Conservation (phyloP, 2,888 invertebrate species). For the Caenorhabditis parvicauda region DNA sequence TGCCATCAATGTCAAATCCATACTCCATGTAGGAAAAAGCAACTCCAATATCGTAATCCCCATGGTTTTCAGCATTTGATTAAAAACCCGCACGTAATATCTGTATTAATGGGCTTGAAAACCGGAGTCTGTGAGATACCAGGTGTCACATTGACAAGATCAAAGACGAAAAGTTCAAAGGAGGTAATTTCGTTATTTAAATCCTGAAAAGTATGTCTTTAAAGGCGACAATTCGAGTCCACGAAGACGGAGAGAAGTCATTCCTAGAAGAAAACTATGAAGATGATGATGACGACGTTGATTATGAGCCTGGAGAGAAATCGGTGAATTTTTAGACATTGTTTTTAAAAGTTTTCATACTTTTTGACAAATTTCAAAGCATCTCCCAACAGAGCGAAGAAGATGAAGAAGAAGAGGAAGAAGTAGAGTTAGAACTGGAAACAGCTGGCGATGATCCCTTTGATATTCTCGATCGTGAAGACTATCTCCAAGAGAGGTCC, state of each 20-base stretch:
- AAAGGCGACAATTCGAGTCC: conserved; percentile 12
- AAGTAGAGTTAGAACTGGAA: conserved; percentile 3
- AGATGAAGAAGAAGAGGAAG: conserved; percentile 6
- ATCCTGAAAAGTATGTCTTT: conserved; percentile 3
- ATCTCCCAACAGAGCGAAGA: conserved; percentile 1
- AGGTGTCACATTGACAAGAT: conserved; percentile 11
- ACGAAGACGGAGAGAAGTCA: conserved; percentile 9
- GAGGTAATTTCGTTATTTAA: not conserved
- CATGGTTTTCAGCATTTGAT: conserved; percentile 20
- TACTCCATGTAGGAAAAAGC: conserved; percentile 14
- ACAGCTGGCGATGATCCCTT: not conserved
- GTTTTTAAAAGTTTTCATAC: not conserved
- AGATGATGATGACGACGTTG: conserved; percentile 24
- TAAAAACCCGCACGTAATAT: conserved; percentile 16
- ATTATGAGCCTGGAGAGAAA: conserved; percentile 17
- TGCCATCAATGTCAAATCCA: conserved; percentile 19
- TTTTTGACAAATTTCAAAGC: not conserved
- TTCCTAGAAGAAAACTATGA: conserved; percentile 19
- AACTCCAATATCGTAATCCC: too few relatives aligned
- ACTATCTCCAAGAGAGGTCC: too few relatives aligned
- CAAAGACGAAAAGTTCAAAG: conserved; percentile 8
- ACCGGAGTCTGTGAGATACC: conserved; percentile 11
- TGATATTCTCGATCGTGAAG: not conserved
- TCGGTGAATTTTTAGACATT: not conserved
- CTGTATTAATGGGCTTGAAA: conserved; percentile 13